These are phyloP conservation scores for Drosophila sucinea DNA, from an alignment of 1,140 invertebrate genomes.

Conservation along the genomic window DNA sequence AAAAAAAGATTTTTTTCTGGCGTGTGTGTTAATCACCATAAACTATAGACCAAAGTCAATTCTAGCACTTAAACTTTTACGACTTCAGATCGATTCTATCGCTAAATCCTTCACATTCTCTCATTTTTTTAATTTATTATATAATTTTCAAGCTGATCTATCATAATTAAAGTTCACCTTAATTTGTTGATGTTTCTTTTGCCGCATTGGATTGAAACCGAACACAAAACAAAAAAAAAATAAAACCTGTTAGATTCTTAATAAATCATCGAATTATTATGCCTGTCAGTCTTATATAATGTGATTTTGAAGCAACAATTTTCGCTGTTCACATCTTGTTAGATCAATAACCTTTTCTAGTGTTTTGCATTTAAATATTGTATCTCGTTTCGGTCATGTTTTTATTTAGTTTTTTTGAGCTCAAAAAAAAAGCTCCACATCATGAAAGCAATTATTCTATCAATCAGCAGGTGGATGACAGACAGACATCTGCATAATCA, in stretches of 20 bases:
- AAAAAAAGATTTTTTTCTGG: not conserved
- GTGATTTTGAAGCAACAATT: conserved; percentile 72
- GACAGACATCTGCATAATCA: conserved; percentile 28
- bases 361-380: not conserved
- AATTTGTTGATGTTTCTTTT: conserved; percentile 19
- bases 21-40: not conserved
- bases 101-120: not conserved
- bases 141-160: conserved; percentile 5
- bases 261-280: conserved; percentile 25
- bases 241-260: conserved; percentile 15
- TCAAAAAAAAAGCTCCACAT: conserved; percentile 8
- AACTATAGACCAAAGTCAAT: not conserved
- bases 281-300: conserved; percentile 59
- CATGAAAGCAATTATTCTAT: conserved; percentile 19
- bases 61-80: not conserved
- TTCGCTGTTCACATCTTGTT: conserved; percentile 33
- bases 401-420: not conserved
- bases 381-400: not conserved
- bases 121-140: not conserved
- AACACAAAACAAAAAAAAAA: not conserved
- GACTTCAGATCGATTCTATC: not conserved
- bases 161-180: conserved; percentile 24
- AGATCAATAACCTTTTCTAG: conserved; percentile 6
- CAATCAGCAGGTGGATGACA: conserved; percentile 29
- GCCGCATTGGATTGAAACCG: not conserved